These are phyloP conservation scores for Sarotherodon lohbergeri DNA, from an alignment of 2,113 vertebrate genomes.

Conservation along the genomic window DNA sequence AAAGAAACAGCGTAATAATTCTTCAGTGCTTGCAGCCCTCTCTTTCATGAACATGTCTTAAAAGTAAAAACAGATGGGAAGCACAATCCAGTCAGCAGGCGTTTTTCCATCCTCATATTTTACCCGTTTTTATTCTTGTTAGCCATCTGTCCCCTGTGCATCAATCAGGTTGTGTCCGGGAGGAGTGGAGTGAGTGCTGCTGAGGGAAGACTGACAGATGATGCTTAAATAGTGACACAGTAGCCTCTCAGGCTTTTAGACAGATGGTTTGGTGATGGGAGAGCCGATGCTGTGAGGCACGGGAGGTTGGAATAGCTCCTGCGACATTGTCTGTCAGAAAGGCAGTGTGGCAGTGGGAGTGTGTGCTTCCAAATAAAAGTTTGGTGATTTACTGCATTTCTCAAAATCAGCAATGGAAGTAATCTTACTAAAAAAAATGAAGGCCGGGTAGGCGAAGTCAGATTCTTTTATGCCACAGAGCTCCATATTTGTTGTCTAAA, in stretches of 20 bases:
- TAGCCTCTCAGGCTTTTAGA: slow-evolving; percentile 19
- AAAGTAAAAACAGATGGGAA: not conserved
- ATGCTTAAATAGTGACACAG: slow-evolving; percentile 10
- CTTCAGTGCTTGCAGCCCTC: not conserved
- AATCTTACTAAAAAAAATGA: not conserved
- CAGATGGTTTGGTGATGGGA: slow-evolving; percentile 1
- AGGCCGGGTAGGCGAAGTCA: not conserved
- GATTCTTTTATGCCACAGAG: not conserved
- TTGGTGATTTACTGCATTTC: not conserved
- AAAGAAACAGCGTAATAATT: not conserved
- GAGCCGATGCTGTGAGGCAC: not conserved
- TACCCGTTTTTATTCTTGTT: slow-evolving; percentile 9
- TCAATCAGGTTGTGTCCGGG: not conserved
- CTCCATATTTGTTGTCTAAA: not conserved
- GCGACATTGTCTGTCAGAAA: not conserved
- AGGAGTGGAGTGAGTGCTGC: not conserved
- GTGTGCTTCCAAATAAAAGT: not conserved
- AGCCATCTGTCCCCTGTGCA: not conserved
- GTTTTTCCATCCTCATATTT: not conserved
- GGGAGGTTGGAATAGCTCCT: not conserved
- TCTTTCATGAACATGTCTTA: not conserved
- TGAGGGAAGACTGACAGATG: slow-evolving; percentile 10
- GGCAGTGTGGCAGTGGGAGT: not conserved
- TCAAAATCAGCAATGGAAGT: not conserved
- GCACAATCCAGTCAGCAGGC: not conserved